Evolutionary conservation across 2,888 invertebrate species (phyloP), one percentile per base, ranked within the genome.

Genomic region (Chironomus tentans): DNA sequence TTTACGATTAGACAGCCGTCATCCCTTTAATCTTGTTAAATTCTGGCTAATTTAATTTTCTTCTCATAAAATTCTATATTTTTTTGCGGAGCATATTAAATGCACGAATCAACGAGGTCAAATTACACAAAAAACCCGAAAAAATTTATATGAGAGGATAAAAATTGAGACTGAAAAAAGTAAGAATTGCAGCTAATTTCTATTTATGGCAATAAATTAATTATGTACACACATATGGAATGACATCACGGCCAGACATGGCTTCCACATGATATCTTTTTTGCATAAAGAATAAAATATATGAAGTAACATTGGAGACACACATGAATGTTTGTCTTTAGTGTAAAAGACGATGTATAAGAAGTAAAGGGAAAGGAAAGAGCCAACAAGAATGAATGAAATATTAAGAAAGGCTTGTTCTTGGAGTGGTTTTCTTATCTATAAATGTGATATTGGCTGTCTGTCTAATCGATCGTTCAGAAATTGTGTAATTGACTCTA

Each of bases 171-270:
- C n/a, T 15, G n/a, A 56, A 15, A 24, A 38, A 38, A 38, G 38
- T 38, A 38, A 38, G 38, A 38, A 38, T 38, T 65, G 65, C 65
- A 65, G 65, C 24, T 65, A 24, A 70, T 70, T 22, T 70, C 70
- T 70, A 70, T 70, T 70, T 70, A 70, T 22, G 50, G 70, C 48
- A 15, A 12, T 47, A 47, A 70, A 70, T 65, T 65, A 65, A 65
- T 65, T 65, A 65, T 65, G 65, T 65, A 65, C 65, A 24, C 21
- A 65, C 24, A 22, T 22, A 65, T 65, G 12, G 18, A 21, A 70
- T 70, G 70, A 70, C 70, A 70, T 70, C 70, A 70, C 24, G 50
- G 50, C 70, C 28, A 68, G 68, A 68, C 68, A 38, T 68, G 68
- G 28, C 38, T 68, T 68, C 68, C 68, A 68, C 15, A 68, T 68